Evolutionary conservation across 2,113 vertebrate genomes (phyloP), one percentile per base, ranked within the genome.

Genomic region (Aegotheles bennettii): DNA sequence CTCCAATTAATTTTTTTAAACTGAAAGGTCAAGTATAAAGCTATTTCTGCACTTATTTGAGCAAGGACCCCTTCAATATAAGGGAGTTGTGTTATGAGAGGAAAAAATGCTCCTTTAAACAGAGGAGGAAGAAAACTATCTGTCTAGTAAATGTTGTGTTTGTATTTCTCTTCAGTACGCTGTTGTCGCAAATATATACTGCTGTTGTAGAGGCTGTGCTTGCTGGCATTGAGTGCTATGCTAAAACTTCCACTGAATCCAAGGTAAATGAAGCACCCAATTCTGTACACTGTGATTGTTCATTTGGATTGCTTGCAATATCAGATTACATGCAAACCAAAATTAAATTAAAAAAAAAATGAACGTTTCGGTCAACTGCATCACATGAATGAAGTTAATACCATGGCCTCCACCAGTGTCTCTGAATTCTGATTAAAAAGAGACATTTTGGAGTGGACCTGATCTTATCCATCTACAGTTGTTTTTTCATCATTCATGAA

Each of bases 151-250:
- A 95, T 82, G 79, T 86, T 96, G 76, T 96, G 94, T 96, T 96
- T 96, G 92, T 94, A 90, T 98, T 84, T 97, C 95, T 97, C 96
- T 97, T 91, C 95, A 98, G 98, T 96, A 98, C 97, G 94, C 97
- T 99, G 77, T 97, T 99, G 96, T 99, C 99, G 45, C 98, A 99
- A 97, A 98, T 99, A 74, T 99, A 99, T 97, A 98, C 98, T 88
- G 99, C 99, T 96, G 98, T 98, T 85, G 97, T 99, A 95, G 98
- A 99, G 95, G 98, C 98, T 81, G 99, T 99, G 86, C 97, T 99
- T 91, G 98, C 98, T 87, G 99, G 98, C 96, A 99, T 99, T 96
- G 99, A 98, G 96, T 98, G 98, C 96, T 99, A 98, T 96, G 98
- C 99, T 92, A 98, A 98, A 95, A 98, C 98, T 94, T 98, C 98